A percentile compares a stretch with the other conserved stretches of the same genome.
Evolutionary conservation across 2,888 invertebrate genomes (phyloP).

Genomic region (Torymus tubicola): DNA sequence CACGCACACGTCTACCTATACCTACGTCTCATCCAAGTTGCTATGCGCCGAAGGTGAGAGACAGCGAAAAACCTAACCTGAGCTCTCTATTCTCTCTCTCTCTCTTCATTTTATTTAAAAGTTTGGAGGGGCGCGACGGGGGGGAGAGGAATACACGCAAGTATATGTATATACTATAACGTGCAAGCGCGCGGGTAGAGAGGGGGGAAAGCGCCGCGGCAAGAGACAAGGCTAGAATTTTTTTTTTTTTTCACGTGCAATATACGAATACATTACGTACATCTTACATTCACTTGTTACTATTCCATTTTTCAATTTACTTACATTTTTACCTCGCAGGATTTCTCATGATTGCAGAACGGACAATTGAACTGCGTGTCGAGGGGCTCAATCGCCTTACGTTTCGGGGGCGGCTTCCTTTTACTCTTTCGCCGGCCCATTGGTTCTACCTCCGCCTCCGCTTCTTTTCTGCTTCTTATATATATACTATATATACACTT

Average conservation of each 20-base stretch:
- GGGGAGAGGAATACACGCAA: constrained; percentile 6
- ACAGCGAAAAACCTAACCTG: constrained; percentile 38
- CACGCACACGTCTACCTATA: too few species aligned
- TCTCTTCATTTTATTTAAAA: constrained; percentile 44
- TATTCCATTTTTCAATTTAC: constrained; percentile 68
- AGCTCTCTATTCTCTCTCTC: neutral
- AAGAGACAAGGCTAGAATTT: too few species aligned
- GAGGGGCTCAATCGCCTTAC: constrained; percentile 93
- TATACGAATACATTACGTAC: constrained; percentile 43
- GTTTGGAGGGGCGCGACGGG: constrained; percentile 15
- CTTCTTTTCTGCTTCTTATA: too few species aligned
- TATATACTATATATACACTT: too few species aligned
- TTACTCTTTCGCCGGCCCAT: constrained; percentile 99
- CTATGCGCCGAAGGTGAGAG: too few species aligned
- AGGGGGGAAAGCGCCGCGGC: too few species aligned
- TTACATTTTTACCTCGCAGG: constrained; percentile 99
- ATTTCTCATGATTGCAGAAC: constrained; percentile 99
- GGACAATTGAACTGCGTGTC: constrained; percentile 99
- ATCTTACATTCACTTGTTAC: constrained; percentile 10
- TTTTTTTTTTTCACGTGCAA: constrained; percentile 27
- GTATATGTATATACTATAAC: too few species aligned
- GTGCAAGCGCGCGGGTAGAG: too few species aligned
- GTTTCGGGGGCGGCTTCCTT: constrained; percentile 96
- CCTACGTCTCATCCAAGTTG: too few species aligned
- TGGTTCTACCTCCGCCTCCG: constrained; percentile 61